Evolutionary conservation across 2,113 vertebrate genomes (phyloP), one percentile per base, ranked within the genome.

Genomic region (Poeciliopsis prolifica): DNA sequence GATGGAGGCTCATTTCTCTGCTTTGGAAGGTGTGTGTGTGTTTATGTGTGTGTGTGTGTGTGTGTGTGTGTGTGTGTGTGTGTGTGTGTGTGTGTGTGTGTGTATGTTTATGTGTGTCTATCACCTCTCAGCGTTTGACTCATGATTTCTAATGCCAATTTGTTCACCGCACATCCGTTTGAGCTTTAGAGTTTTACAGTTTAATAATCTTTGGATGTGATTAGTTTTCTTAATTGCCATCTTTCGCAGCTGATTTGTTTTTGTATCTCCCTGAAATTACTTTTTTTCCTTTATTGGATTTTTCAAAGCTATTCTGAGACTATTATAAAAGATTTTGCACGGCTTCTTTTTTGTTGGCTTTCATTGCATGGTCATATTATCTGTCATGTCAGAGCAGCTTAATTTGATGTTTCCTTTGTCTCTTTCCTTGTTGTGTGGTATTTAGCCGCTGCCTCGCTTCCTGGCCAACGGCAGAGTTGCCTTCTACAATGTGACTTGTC

Each of bases 11-110:
- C 3, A 14, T 89, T 42, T 82, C 75, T 1, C 85, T 94, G 65
- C 78, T 92, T 11, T 94, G 93, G 93, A 92, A 94, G 92, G 92
- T 93, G 51, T 40, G 87, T 65, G 48, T 54, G 35, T 5, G 19
- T 61, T 24, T n/a, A 3, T n/a, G 33, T 12, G 8, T 10, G 33
- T 35, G 9, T 37, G 35, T 37, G 9, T 11, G 35, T 11, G 2
- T 33, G 31, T 33, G 31, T 28, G 28, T 7, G 31, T 33, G 92
- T 93, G 51, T 35, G 87, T 65, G 92, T 92, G 51, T 40, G 87
- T 62, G 92, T 93, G 87, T 65, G 92, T 92, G 51, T 40, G 87
- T 62, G 92, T 93, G 51, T 35, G 87, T 65, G 31, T 7, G 31
- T 33, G 31, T 33, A 3, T 33, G 33, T 33, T 33, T 33, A 8